phyloP scores from a whole-genome alignment of 2,888 invertebrate species.

The Tromatobia lineatoria region DNA sequence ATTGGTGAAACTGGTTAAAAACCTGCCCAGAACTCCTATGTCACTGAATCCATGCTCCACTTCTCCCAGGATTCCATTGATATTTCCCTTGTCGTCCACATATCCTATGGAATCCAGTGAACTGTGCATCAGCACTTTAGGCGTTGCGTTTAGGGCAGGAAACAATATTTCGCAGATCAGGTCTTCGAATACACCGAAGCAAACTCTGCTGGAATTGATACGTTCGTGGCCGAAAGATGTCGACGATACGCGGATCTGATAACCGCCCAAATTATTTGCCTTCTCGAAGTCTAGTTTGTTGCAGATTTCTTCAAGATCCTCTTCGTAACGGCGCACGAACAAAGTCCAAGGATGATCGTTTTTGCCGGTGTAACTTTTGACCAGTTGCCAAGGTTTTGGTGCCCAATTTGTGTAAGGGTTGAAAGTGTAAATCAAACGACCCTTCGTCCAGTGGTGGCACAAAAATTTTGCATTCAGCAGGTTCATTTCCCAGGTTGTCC shows the following conservation, averaged over 20 bases:
- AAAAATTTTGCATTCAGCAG: constrained; percentile 65
- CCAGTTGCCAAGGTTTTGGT: constrained; percentile 62
- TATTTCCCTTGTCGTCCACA: neutral
- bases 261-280: constrained; percentile 37
- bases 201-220: neutral
- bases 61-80: neutral
- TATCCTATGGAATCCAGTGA: neutral
- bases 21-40: neutral
- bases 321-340: neutral
- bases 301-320: no score
- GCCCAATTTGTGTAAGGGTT: constrained; percentile 64
- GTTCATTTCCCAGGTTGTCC: constrained; percentile 65
- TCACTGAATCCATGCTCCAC: neutral
- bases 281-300: constrained; percentile 37
- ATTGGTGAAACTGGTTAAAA: neutral
- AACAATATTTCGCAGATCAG: constrained; percentile 2
- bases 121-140: neutral
- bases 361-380: constrained; percentile 1
- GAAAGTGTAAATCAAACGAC: constrained; percentile 65
- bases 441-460: constrained; percentile 56
- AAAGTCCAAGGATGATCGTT: constrained; percentile 43
- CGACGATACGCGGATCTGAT: constrained; percentile 16
- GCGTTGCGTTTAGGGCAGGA: constrained; percentile 33
- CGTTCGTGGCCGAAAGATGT: neutral
- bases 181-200: neutral